Evolutionary conservation across 2,797 vertebrate species (phyloP).

Genomic region (Vultur gryphus): DNA sequence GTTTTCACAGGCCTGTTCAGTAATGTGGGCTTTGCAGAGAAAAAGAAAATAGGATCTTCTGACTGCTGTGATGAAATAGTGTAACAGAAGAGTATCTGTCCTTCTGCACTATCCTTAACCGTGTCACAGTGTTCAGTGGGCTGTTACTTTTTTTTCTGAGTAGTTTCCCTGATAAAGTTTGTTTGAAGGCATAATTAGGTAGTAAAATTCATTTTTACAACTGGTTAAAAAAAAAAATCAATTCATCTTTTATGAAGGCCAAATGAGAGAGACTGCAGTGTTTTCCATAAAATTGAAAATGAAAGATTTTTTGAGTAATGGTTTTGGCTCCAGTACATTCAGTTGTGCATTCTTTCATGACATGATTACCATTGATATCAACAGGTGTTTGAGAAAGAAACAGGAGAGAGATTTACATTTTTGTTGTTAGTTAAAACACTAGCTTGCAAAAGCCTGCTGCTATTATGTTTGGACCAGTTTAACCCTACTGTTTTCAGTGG

Average conservation of each 20-base stretch:
- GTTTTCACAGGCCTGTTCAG: background rate
- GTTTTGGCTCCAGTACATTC: background rate
- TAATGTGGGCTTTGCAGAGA: background rate
- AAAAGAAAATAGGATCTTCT: background rate
- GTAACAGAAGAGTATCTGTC: background rate
- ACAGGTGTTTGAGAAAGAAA: background rate
- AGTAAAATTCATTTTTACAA: background rate
- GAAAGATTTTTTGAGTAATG: background rate
- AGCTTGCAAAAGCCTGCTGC: background rate
- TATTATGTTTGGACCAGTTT: background rate
- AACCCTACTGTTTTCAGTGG: background rate
- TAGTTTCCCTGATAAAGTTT: background rate
- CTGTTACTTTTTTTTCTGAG: background rate
- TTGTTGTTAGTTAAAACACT: background rate
- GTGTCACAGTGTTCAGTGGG: background rate
- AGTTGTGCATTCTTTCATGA: background rate
- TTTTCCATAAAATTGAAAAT: background rate
- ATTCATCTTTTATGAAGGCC: background rate
- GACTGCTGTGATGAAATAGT: background rate
- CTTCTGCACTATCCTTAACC: background rate
- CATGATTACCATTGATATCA: background rate
- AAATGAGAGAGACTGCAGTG: background rate
- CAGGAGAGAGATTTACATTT: background rate
- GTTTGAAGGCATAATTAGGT: background rate
- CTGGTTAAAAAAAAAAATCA: background rate